Evolutionary conservation across 2,888 invertebrate genomes (phyloP).

Genomic region (Nomada fabriciana): DNA sequence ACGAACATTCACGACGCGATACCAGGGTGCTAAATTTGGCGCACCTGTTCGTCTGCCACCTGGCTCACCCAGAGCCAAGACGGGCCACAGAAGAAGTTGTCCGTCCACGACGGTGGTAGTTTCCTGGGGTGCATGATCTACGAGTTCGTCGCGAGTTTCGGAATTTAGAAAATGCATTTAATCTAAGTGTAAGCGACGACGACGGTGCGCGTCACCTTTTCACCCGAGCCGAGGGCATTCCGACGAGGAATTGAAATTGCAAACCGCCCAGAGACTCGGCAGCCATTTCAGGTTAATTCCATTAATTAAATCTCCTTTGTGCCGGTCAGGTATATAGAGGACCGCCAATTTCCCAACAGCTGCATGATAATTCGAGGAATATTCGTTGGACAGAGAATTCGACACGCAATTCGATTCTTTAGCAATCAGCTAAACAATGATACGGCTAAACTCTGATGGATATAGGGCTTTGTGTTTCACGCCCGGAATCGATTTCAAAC

Average conservation of each 20-base stretch:
- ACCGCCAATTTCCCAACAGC: slow-evolving; percentile 53
- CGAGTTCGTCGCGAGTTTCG: slow-evolving; percentile 61
- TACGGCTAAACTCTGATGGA: slow-evolving; percentile 48
- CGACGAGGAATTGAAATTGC: slow-evolving; percentile 72
- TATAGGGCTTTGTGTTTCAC: slow-evolving; percentile 41
- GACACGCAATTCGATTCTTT: slow-evolving; percentile 64
- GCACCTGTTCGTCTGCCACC: background rate
- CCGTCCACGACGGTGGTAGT: slow-evolving; percentile 22
- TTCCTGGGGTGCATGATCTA: slow-evolving; percentile 50
- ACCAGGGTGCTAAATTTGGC: background rate
- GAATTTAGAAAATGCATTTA: slow-evolving; percentile 76
- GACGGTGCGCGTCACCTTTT: slow-evolving; percentile 64
- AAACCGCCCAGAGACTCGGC: slow-evolving; percentile 56
- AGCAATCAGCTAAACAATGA: slow-evolving; percentile 59
- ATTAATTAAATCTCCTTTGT: slow-evolving; percentile 74
- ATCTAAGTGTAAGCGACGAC: slow-evolving; percentile 61
- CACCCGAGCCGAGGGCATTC: slow-evolving; percentile 61
- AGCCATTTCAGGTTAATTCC: slow-evolving; percentile 71
- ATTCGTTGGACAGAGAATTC: slow-evolving; percentile 48
- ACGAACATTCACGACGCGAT: background rate
- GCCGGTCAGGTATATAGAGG: slow-evolving; percentile 58
- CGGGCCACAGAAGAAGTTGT: slow-evolving; percentile 51
- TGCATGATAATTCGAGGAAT: slow-evolving; percentile 58
- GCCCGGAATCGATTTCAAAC: slow-evolving; percentile 34
- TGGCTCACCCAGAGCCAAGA: background rate